A percentile compares a stretch with the other conserved stretches of the same genome.
Conservation (phyloP, 2,113 vertebrate species). For the Diphyllodes magnificus region DNA sequence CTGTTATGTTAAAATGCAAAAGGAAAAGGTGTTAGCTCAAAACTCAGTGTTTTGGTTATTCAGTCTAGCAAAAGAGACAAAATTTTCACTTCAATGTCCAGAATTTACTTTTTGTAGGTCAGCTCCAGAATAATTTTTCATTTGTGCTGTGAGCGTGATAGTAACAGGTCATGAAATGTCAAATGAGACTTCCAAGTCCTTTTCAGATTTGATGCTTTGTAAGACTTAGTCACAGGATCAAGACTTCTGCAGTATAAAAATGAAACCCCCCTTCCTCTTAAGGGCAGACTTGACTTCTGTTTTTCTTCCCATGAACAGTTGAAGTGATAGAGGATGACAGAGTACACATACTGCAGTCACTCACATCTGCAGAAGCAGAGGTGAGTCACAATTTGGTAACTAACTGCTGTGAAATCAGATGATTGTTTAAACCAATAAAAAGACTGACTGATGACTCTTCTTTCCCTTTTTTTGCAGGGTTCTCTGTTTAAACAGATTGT, state of each 20-base stretch:
- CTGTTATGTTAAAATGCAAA: background rate
- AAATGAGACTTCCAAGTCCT: background rate
- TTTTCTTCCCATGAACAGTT: slow-evolving; percentile 50
- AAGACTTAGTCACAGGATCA: background rate
- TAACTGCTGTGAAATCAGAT: background rate
- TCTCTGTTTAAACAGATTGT: slow-evolving; percentile 76
- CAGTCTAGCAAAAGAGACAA: background rate
- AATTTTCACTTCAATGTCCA: background rate
- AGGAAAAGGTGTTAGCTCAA: background rate
- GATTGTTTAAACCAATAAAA: background rate
- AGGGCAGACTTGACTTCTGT: background rate
- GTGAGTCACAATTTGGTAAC: slow-evolving; percentile 47
- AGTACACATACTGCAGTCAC: slow-evolving; percentile 75
- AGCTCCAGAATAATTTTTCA: background rate
- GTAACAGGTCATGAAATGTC: background rate
- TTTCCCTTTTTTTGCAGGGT: slow-evolving; percentile 68
- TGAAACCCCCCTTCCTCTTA: background rate
- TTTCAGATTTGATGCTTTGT: background rate
- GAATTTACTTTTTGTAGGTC: background rate
- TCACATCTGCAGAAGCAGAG: slow-evolving; percentile 59
- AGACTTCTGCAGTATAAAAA: background rate
- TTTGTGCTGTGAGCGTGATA: background rate
- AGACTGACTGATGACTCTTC: background rate
- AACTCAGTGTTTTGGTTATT: background rate
- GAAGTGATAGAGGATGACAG: slow-evolving; percentile 75